Evolutionary conservation across 2,797 vertebrate genomes (phyloP).

Genomic region (Onychomys torridus): DNA sequence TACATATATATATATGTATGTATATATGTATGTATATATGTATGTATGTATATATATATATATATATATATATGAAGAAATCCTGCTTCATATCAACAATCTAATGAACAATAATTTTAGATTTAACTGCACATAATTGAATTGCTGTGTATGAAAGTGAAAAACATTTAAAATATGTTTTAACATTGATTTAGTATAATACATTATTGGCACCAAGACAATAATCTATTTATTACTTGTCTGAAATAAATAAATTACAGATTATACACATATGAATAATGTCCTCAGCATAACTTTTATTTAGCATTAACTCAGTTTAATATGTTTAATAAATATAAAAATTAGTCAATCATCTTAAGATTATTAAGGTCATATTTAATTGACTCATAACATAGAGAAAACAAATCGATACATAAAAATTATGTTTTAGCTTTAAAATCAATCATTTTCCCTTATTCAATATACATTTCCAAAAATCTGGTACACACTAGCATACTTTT

Average conservation of each 20-base stretch:
- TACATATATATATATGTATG: too few relatives aligned
- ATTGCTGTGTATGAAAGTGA: conserved; percentile 51
- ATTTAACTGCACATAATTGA: conserved; percentile 35
- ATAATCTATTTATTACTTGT: conserved; percentile 58
- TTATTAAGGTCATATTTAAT: not conserved
- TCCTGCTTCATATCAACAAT: conserved; percentile 18
- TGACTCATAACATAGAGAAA: conserved; percentile 33
- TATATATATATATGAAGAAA: not conserved
- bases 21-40: too few relatives aligned
- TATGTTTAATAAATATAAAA: not conserved
- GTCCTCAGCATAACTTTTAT: not conserved
- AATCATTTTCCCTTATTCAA: conserved; percentile 21
- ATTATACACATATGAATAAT: not conserved
- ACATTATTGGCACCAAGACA: conserved; percentile 57
- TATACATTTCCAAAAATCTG: not conserved
- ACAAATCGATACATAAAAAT: not conserved
- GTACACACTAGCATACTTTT: not conserved
- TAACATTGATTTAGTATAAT: conserved; percentile 61
- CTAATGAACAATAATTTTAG: conserved; percentile 48
- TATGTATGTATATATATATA: too few relatives aligned
- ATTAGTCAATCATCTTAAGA: conserved; percentile 5
- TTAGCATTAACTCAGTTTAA: conserved; percentile 2
- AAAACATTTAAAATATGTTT: conserved; percentile 63
- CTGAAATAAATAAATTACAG: conserved; percentile 21
- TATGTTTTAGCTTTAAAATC: not conserved